Evolutionary conservation across 23 tunicate genomes (phyloP), one percentile per base, ranked within the genome.

Genomic region (Styela clava): DNA sequence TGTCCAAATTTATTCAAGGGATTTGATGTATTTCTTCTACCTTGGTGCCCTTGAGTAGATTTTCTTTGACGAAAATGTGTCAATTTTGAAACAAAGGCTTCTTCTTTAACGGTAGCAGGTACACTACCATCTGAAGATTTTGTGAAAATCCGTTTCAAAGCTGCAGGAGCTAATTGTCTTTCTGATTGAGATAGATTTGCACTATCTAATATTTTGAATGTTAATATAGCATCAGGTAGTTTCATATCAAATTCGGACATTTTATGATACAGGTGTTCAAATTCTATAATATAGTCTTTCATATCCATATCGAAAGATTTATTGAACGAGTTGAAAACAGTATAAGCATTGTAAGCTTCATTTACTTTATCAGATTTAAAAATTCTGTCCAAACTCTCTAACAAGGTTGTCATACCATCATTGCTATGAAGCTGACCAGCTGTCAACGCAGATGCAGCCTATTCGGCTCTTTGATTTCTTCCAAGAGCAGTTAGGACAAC

Each of bases 271-370:
- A 81, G 68, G 34, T 81, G 69, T 65, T 65, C 78, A 72, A 67
- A 81, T 32, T 81, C 84, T 18, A 81, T 22, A 29, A 82, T 69
- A 27, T 82, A 69, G 24, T 68, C 84, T 12, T 67, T 67, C 74
- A 81, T 81, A 2, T 74, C 33, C 74, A 81, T 68, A 22, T 63
- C 78, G 21, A n/a, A 61, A 18, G 20, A 30, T 34, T 69, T 69
- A 21, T 18, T 67, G 33, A 82, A 82, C 26, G 35, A 68, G 3
- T 35, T 69, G 69, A 82, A 82, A 21, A 44, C 25, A 23, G 33
- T 37, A 36, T 69, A 82, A 1, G 78, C 77, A 82, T 33, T 16
- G 36, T 82, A 82, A 24, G 85, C 85, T 28, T 82, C 85, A 33
- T 82, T 77, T 29, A 69, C 77, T 28, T 68, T 69, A 24, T 82